Base-by-base conservation (phyloP, 1,140 invertebrate species). In the Pachyrhynchus sulphureomaculatus region DNA sequence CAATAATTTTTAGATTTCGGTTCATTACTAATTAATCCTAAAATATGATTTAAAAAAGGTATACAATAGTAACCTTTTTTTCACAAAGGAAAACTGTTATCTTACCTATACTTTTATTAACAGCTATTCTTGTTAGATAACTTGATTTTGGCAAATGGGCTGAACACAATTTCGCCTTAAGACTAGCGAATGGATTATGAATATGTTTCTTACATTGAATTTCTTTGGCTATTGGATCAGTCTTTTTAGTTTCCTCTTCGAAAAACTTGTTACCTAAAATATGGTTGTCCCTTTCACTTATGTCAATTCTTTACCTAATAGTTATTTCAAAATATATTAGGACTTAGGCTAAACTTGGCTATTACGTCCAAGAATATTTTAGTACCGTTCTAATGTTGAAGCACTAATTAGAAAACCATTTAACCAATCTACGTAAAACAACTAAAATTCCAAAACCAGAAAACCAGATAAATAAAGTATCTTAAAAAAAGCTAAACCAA, bases 81-180 rank as follows among this genome's bases (percentile, higher is more conserved):
- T n/a, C 32, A 33, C 6, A 8, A n/a, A 8, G n/a, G 6, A 21
- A 49, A 33, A 32, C 17, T 47, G 9, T 47, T 21, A 5, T 34
- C 39, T 71, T 62, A 52, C 73, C 76, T 45, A 75, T 73, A 64
- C 71, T 73, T 63, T 74, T 74, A 64, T 77, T 77, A 8, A 77
- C 73, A 13, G 76, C 76, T 49, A 78, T 66, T 47, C 70, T 68
- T 2, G 74, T 75, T 45, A 77, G 67, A 57, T 76, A 76, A 45
- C 68, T 69, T 42, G 74, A 74, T 56, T 76, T 77, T 39, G 75
- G 75, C 51, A 77, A 64, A 65, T 78, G 76, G 12, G 76, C 70
- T 53, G 76, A 75, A 69, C 77, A 77, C 58, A 78, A 63, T 69
- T 76, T 76, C 10, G 74, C 70, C 62, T 75, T 76, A n/a, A 76